Evolutionary conservation across 2,797 vertebrate species (phyloP), one percentile per base, ranked within the genome.

Genomic region (Trachurus trachurus): DNA sequence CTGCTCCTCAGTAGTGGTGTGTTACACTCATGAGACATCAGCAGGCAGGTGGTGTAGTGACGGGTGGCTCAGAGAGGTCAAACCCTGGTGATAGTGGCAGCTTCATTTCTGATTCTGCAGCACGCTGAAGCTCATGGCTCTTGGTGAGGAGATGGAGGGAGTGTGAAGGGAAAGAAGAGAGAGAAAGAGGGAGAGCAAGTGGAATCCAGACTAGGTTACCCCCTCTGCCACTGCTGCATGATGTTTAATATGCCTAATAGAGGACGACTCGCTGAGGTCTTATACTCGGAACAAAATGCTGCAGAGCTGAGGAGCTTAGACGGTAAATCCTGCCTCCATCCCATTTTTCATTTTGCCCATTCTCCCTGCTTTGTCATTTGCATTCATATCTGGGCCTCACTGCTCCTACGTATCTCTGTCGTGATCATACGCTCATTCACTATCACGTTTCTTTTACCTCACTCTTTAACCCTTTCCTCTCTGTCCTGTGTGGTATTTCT

Each of bases 41-140:
- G 86, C 88, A 92, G 87, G 69, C 93, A 87, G 81, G 88, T 88
- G 68, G 78, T 67, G 90, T 76, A 34, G 87, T n/a, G 42, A 50
- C 66, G 6, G 67, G 76, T 66, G 73, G 72, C 73, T 80, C 80
- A 50, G 82, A 81, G 71, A 94, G 93, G 94, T 94, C 93, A 94
- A 80, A 88, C 68, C 71, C 52, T 0, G 67, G 76, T 63, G 66
- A 83, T 72, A 72, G 87, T 74, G 79, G 85, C 81, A 87, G 88
- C 87, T 90, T 88, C 81, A 89, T 95, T 90, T 84, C 73, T 79
- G 69, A 93, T 93, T 91, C 77, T 75, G 66, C 82, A 58, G 79
- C 42, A 71, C 19, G 68, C 71, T 53, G 45, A 19, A 8, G 54
- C 73, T 45, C 40, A 39, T 47, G 77, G 44, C 65, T 39, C 37